phyloP scores from a whole-genome alignment of 2,113 vertebrate genomes.

The Coryphaenoides rupestris region DNA sequence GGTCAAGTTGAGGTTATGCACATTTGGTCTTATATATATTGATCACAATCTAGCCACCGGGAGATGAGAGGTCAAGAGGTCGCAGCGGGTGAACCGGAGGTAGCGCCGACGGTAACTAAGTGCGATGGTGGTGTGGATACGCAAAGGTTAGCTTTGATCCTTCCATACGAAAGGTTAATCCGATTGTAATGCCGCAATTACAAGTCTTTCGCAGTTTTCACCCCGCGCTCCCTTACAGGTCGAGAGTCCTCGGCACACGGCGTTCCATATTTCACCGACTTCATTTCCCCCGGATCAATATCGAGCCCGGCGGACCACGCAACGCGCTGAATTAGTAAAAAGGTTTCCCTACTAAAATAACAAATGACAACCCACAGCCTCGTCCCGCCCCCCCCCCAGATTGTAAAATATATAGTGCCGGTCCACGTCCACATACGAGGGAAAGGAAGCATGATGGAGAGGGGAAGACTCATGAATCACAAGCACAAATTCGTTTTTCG shows the following conservation, averaged over 20 bases:
- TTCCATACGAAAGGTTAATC: no score
- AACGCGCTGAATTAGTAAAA: conserved; percentile 39
- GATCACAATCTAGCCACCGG: conserved; percentile 49
- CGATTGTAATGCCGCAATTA: no score
- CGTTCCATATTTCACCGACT: conserved; percentile 7
- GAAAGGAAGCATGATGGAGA: conserved; percentile 13
- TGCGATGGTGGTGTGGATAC: no score
- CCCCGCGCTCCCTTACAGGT: not conserved
- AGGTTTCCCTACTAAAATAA: conserved; percentile 16
- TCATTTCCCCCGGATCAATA: conserved; percentile 39
- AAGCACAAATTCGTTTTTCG: conserved; percentile 26
- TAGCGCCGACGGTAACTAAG: conserved; percentile 46
- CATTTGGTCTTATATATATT: conserved; percentile 61
- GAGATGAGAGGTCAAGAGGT: conserved; percentile 54
- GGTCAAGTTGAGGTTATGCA: conserved; percentile 48
- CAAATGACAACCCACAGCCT: conserved; percentile 5
- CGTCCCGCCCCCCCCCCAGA: no score
- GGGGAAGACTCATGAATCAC: conserved; percentile 26
- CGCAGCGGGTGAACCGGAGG: conserved; percentile 45
- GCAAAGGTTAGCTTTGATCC: no score
- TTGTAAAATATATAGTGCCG: conserved; percentile 13
- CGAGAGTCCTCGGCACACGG: no score
- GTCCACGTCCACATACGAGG: not conserved
- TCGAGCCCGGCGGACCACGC: conserved; percentile 11
- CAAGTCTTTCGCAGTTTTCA: not conserved